Evolutionary conservation across 1,140 invertebrate genomes (phyloP), one percentile per base, ranked within the genome.

Genomic region (Thalassaphorura encarpata): DNA sequence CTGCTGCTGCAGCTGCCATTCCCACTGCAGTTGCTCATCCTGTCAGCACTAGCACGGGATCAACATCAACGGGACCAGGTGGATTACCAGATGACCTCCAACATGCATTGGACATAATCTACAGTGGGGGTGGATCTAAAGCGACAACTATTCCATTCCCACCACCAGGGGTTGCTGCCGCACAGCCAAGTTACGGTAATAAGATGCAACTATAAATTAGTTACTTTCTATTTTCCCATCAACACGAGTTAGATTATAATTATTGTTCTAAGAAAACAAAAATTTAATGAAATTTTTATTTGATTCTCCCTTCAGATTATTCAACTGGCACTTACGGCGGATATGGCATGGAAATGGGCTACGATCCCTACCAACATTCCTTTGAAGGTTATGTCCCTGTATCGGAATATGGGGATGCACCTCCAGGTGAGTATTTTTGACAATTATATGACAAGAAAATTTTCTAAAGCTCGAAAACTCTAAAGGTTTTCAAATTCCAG

Each of bases 51-150:
- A 52, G 54, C 29, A 45, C 36, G 3, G 29, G 50, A 19, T 39
- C 33, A 6, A n/a, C 51, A 24, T n/a, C 19, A 15, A 33, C 45
- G 0, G 31, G 24, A 18, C 42, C 23, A 1, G 41, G 50, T 24
- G 48, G 24, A 3, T 52, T 64, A 36, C 62, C 62, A 15, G 62
- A 64, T 54, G 62, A 64, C 49, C 45, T 64, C 45, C 62, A 64
- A 45, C 62, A 64, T 42, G 62, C 62, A 31, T 48, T 64, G 24
- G 62, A 64, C 46, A 61, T 64, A 26, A 64, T 64, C 53, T 64
- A 64, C 26, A 21, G 52, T 21, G 27, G 45, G 1, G 54, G 40
- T 11, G 49, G 42, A 36, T 52, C 40, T 3, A 60, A 54, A 39
- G 41, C 24, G 16, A 5, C 13, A 16, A 49, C 33, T 6, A 51